Evolutionary conservation across 2,888 invertebrate genomes (phyloP).

Genomic region (Furcula furcula): DNA sequence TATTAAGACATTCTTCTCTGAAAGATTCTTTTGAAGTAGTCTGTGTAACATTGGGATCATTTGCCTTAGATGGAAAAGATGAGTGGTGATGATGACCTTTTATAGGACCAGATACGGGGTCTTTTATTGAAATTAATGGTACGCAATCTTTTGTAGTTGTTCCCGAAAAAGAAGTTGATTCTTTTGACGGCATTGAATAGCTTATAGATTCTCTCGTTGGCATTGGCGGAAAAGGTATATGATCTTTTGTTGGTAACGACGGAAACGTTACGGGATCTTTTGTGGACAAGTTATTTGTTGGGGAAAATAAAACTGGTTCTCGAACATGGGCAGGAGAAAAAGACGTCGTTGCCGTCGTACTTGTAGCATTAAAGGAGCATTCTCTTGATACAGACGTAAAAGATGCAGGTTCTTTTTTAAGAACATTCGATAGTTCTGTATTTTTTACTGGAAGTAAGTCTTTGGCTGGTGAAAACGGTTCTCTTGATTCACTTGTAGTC

Average conservation of each 20-base stretch:
- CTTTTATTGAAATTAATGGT: not conserved
- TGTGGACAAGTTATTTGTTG: no score
- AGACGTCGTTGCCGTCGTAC: not conserved
- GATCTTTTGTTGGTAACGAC: not conserved
- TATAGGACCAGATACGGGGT: not conserved
- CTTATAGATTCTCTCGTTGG: not conserved
- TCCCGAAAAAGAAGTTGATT: not conserved
- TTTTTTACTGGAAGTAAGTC: not conserved
- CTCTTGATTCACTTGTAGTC: not conserved
- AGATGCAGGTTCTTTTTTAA: not conserved
- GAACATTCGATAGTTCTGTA: not conserved
- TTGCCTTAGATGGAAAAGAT: no score
- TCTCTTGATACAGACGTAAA: not conserved
- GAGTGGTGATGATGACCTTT: no score
- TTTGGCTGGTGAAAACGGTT: not conserved
- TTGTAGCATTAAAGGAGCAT: not conserved
- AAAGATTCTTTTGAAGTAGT: no score
- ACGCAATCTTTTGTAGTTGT: not conserved
- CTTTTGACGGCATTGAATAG: not conserved
- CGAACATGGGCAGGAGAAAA: not conserved
- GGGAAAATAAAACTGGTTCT: not conserved
- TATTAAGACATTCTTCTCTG: no score
- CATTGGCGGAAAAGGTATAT: constrained; percentile 9
- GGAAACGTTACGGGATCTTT: not conserved
- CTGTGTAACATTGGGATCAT: no score